A percentile compares a stretch with the other conserved stretches of the same genome.
phyloP scores from a whole-genome alignment of 2,797 vertebrate species.

The Notolabrus celidotus region DNA sequence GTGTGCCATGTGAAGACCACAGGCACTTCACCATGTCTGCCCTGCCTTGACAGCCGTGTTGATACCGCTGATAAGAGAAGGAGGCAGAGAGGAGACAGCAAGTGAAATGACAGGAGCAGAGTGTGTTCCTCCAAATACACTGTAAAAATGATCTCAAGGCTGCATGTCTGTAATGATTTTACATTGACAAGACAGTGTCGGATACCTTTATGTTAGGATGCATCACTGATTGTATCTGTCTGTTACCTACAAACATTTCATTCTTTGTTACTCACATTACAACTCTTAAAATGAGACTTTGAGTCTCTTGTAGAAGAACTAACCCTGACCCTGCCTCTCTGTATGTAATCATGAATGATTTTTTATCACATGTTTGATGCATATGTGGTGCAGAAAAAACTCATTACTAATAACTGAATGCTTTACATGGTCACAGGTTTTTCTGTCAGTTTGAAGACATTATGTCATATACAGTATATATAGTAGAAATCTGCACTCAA shows the following conservation, averaged over 20 bases:
- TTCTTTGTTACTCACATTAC: neutral
- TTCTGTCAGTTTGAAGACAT: no score
- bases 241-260: neutral
- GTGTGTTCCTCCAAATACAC: constrained; percentile 27
- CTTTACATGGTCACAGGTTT: no score
- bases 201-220: neutral
- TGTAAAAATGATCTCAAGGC: constrained; percentile 20
- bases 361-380: no score
- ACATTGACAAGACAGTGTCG: neutral
- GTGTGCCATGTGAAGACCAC: constrained; percentile 60
- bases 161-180: neutral
- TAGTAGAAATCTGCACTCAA: no score
- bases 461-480: no score
- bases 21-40: constrained; percentile 53
- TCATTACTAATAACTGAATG: no score
- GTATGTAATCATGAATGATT: no score
- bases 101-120: constrained; percentile 40
- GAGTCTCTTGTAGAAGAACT: no score
- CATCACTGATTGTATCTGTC: no score
- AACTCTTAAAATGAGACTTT: no score
- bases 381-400: no score
- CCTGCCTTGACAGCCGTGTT: constrained; percentile 54
- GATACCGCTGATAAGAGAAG: constrained; percentile 55
- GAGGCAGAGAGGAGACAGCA: constrained; percentile 22
- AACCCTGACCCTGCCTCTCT: no score